Evolutionary conservation across 2,113 vertebrate genomes (phyloP).

Genomic region (Phylloscopus trochilus): DNA sequence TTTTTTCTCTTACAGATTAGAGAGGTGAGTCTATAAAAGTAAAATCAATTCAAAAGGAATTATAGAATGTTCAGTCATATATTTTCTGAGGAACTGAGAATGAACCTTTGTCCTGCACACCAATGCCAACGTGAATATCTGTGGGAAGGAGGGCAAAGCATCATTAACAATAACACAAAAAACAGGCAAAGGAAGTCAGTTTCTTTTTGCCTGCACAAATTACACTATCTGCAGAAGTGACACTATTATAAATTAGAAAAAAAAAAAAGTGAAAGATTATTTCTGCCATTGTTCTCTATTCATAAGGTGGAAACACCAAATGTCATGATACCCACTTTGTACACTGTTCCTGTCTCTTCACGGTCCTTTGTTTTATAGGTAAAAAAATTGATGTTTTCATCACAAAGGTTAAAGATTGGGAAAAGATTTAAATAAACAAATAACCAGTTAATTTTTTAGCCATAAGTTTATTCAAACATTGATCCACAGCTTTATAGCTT

Average conservation of each 20-base stretch:
- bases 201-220: background rate
- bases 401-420: background rate
- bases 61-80: background rate
- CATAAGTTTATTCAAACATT: background rate
- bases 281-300: background rate
- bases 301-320: background rate
- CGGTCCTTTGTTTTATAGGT: background rate
- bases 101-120: background rate
- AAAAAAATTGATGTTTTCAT: background rate
- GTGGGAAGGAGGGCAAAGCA: background rate
- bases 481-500: background rate
- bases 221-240: background rate
- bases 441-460: background rate
- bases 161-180: background rate
- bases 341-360: background rate
- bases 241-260: background rate
- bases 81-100: background rate
- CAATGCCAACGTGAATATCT: accelerated
- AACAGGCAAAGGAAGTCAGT: background rate
- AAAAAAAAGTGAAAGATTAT: background rate
- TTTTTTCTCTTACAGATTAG: background rate
- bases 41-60: constrained; percentile 34
- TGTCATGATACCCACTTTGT: background rate
- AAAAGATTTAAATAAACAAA: background rate
- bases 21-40: background rate